Evolutionary conservation across 53 echinoderm and acorn worm genomes (phyloP), one percentile per base, ranked within the genome.

Genomic region (Pentamera pediparva): DNA sequence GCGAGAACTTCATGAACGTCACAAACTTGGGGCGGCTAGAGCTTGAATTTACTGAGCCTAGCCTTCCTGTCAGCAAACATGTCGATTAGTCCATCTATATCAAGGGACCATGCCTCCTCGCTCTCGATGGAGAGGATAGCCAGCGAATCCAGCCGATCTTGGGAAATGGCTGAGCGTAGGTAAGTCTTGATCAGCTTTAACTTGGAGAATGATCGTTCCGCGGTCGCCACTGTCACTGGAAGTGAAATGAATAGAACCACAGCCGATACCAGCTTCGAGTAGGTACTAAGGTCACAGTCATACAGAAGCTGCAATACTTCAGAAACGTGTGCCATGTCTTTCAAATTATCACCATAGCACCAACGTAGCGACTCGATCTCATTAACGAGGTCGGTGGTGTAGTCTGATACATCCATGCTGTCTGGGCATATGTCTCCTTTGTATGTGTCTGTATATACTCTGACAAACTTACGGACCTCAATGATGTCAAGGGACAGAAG

Each of bases 131-230:
- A n/a, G n/a, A n/a, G n/a, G n/a, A n/a, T n/a, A n/a, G n/a, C n/a
- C n/a, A n/a, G n/a, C n/a, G n/a, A n/a, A n/a, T n/a, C n/a, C n/a
- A n/a, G n/a, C n/a, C n/a, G n/a, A n/a, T n/a, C n/a, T n/a, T n/a
- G n/a, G n/a, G n/a, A n/a, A n/a, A n/a, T n/a, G n/a, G n/a, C n/a
- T n/a, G n/a, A n/a, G n/a, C n/a, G n/a, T n/a, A n/a, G n/a, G n/a
- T n/a, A n/a, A n/a, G n/a, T n/a, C 39, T 64, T 64, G 51, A 71
- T 71, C 11, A 71, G 54, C 35, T 11, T 71, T 52, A 71, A 54
- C 36, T 71, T 71, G 52, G 72, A 71, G 29, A 71, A 71, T 54
- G 72, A 71, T n/a, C 72, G 26, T 71, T 51, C 72, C 31, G 72
- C 52, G 35, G 31, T 32, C 51, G n/a, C 72, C 54, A 71, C 29